phyloP scores from a whole-genome alignment of 2,113 vertebrate species.

The Opisthocomus hoazin region DNA sequence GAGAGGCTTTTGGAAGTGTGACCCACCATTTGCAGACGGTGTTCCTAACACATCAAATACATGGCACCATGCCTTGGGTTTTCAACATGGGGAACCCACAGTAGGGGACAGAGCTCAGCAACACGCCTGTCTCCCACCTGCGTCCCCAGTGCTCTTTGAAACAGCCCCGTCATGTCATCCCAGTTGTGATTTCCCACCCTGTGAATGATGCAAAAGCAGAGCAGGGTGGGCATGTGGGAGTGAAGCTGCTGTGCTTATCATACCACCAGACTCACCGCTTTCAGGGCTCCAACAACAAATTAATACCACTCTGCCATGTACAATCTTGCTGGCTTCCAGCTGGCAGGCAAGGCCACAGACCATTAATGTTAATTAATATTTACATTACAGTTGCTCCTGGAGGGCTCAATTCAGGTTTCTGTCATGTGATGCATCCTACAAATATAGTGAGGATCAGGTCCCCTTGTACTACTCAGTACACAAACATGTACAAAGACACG shows the following conservation, averaged over 20 bases:
- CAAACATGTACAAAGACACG: background rate
- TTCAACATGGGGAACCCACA: background rate
- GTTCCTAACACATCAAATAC: background rate
- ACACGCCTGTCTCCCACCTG: background rate
- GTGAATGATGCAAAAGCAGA: background rate
- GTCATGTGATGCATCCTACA: background rate
- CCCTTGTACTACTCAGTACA: background rate
- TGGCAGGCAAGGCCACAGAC: slow-evolving; percentile 35
- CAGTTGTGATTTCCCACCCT: background rate
- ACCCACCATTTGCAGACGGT: background rate
- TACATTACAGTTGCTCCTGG: slow-evolving; percentile 45
- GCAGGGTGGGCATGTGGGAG: accelerated
- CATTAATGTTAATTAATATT: slow-evolving; percentile 67
- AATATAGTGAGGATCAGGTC: background rate
- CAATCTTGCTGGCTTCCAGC: slow-evolving; percentile 32
- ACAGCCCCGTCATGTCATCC: background rate
- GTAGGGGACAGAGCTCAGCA: background rate
- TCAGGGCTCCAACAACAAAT: background rate
- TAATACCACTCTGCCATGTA: background rate
- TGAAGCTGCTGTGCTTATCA: accelerated
- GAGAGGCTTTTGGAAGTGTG: background rate
- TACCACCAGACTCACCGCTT: background rate
- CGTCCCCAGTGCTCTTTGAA: background rate
- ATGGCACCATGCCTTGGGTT: background rate
- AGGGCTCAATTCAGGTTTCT: slow-evolving; percentile 4